Percentiles rank a stretch among this genome's conserved stretches.
Conservation (phyloP, 2,888 invertebrate species). For the Andrena bicolor region DNA sequence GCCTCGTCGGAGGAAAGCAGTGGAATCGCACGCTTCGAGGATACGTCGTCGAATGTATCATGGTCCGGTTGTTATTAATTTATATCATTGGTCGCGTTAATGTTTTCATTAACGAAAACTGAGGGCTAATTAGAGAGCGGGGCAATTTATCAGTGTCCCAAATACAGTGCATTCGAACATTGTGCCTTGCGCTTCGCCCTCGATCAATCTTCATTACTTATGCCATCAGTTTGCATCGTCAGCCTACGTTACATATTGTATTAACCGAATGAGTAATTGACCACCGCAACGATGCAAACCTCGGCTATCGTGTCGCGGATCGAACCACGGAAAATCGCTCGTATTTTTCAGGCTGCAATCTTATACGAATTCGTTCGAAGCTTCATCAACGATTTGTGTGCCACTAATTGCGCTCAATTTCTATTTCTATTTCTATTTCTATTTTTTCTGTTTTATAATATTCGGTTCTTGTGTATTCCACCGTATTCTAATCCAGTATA, state of each 20-base stretch:
- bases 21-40: neutral
- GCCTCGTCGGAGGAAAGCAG: neutral
- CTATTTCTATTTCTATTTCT: too few relatives aligned
- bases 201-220: slow-evolving; percentile 58
- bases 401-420: too few relatives aligned
- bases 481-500: too few relatives aligned
- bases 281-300: neutral
- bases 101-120: slow-evolving; percentile 48
- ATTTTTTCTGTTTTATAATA: too few relatives aligned
- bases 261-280: slow-evolving; percentile 37
- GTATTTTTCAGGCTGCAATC: neutral
- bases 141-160: slow-evolving; percentile 49
- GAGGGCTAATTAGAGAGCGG: slow-evolving; percentile 38
- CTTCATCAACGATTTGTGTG: neutral
- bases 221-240: slow-evolving; percentile 51
- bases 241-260: slow-evolving; percentile 40
- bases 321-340: neutral
- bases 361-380: neutral
- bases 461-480: too few relatives aligned
- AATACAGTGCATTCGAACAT: slow-evolving; percentile 42
- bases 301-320: neutral
- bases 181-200: slow-evolving; percentile 25
- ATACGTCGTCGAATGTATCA: neutral
- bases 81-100: slow-evolving; percentile 6
- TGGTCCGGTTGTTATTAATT: neutral